phyloP scores from a whole-genome alignment of 1,140 invertebrate genomes.

The Neodiprion lecontei region DNA sequence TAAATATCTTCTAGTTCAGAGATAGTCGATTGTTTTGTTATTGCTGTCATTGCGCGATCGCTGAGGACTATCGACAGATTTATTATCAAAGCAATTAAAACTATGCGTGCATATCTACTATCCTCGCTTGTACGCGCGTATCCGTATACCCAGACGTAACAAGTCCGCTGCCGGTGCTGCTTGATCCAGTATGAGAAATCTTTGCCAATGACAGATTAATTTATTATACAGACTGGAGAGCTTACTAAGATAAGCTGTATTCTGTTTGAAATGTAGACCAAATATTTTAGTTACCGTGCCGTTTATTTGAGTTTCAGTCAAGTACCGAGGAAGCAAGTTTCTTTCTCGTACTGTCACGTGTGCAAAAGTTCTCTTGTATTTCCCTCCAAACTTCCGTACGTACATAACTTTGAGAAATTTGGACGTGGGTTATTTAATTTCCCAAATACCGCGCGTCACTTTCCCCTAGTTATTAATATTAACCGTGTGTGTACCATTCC shows the following conservation, averaged over 20 bases:
- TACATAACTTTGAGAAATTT: too few relatives aligned
- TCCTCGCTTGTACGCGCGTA: background rate
- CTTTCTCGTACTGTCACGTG: too few relatives aligned
- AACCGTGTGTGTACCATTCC: too few relatives aligned
- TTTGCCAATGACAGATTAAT: background rate
- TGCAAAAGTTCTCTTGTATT: too few relatives aligned
- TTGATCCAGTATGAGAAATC: background rate
- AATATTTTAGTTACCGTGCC: background rate
- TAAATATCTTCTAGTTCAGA: background rate
- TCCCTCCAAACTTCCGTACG: too few relatives aligned
- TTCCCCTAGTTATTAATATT: too few relatives aligned
- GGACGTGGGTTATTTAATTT: too few relatives aligned
- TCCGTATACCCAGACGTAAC: too few relatives aligned
- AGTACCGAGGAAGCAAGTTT: too few relatives aligned
- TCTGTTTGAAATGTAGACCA: background rate
- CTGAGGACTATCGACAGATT: background rate
- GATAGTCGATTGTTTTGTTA: conserved; percentile 7
- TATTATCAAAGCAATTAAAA: conserved; percentile 2
- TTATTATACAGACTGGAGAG: background rate
- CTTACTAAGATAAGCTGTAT: background rate
- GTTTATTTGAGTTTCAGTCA: too few relatives aligned
- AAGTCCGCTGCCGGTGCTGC: too few relatives aligned
- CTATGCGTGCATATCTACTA: background rate
- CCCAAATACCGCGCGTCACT: too few relatives aligned
- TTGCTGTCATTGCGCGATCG: background rate